These are phyloP conservation scores for Holocentrus rufus DNA, from an alignment of 2,797 vertebrate genomes.

Conservation along the genomic window DNA sequence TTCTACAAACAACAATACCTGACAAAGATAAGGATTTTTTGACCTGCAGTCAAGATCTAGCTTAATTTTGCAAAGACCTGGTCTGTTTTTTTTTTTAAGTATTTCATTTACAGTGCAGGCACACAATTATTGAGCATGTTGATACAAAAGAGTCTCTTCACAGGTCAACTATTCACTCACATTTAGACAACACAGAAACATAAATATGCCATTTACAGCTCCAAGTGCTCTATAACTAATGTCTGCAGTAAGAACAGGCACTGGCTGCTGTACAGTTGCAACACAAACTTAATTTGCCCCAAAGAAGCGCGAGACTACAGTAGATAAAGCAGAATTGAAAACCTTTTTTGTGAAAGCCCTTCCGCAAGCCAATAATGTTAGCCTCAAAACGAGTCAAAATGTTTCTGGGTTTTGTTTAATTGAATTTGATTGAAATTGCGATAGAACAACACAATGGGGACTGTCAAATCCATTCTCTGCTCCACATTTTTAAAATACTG, in stretches of 20 bases:
- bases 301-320: slow-evolving; percentile 7
- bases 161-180: background rate
- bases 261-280: background rate
- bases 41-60: no score
- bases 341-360: background rate
- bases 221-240: background rate
- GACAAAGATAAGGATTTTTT: no score
- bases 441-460: slow-evolving; percentile 35
- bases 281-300: slow-evolving; percentile 13
- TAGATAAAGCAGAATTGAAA: slow-evolving; percentile 10
- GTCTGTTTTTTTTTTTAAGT: no score
- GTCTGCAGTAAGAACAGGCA: background rate
- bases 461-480: slow-evolving; percentile 52
- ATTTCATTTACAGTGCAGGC: no score
- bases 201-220: background rate
- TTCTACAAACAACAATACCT: no score
- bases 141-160: no score
- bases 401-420: slow-evolving; percentile 27
- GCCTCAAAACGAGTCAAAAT: slow-evolving; percentile 24
- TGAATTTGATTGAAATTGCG: slow-evolving; percentile 49
- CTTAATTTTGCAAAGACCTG: no score
- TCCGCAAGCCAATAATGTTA: background rate
- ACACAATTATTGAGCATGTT: no score
- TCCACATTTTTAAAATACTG: slow-evolving; percentile 49
- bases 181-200: background rate